phyloP scores from a whole-genome alignment of 2,888 invertebrate genomes.

The Arge pagana region DNA sequence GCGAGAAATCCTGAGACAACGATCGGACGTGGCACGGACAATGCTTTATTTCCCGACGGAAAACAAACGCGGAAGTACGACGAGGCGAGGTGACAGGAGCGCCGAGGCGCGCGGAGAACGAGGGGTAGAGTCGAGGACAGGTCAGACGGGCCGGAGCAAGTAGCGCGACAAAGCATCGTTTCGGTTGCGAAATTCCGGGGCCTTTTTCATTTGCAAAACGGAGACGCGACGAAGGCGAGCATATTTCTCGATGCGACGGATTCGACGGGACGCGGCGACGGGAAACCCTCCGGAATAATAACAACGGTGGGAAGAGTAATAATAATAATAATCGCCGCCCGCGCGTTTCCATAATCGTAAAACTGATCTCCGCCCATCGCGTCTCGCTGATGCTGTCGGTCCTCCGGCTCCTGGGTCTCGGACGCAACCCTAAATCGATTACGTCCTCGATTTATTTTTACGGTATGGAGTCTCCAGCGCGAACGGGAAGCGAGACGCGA shows the following conservation, averaged over 20 bases:
- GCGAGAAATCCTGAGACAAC: no score
- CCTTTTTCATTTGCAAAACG: no score
- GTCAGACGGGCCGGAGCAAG: background rate
- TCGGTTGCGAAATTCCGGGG: background rate
- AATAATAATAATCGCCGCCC: constrained; percentile 30
- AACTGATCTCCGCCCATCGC: constrained; percentile 34
- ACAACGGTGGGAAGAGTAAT: constrained; percentile 7
- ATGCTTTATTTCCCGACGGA: no score
- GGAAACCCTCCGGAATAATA: constrained; percentile 7
- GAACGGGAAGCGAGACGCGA: constrained; percentile 15
- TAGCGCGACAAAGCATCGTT: background rate
- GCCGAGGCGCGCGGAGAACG: background rate
- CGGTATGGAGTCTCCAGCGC: constrained; percentile 25
- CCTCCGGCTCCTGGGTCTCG: constrained; percentile 28
- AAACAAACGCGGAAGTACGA: no score
- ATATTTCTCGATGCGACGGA: no score
- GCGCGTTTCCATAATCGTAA: constrained; percentile 37
- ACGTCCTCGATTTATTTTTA: constrained; percentile 36
- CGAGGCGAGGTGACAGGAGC: background rate
- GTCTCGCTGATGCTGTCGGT: no score
- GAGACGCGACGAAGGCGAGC: no score
- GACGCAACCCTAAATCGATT: constrained; percentile 35
- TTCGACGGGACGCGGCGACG: constrained; percentile 6
- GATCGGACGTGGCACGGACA: no score
- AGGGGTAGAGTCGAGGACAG: background rate